Evolutionary conservation across 2,888 invertebrate genomes (phyloP), one percentile per base, ranked within the genome.

Genomic region (Hemaris fuciformis): DNA sequence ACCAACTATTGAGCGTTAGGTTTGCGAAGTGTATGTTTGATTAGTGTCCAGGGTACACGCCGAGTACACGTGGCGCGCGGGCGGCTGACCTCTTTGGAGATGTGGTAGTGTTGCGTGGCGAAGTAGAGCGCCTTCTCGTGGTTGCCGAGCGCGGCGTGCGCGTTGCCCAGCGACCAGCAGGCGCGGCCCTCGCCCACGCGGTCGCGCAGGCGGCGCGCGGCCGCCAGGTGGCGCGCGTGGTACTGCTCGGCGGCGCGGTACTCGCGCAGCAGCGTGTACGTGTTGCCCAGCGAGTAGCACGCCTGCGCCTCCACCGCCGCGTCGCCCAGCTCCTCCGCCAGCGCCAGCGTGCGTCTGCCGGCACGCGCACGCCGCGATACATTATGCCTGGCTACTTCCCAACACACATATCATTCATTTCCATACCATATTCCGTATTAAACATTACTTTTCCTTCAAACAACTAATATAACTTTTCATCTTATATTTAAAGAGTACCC

Each of bases 221-320:
- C 98, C 59, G 95, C 94, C 68, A 99, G 93, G 88, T 99, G 99
- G 34, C 97, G 94, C 76, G 97, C 94, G 88, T 99, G 99, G 87
- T 97, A 99, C 79, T 99, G 98, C 73, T 99, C 97, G 2, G 99
- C 99, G 53, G 95, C 95, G 60, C 96, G 95, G 86, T 98, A 99
- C 89, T 99, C 98, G 34, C 98, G 94, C 48, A 99, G 93, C 58
- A 99, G 91, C 0, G 99, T 99, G 83, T 98, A 99, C 0, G 99
- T 99, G 83, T 99, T 99, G 13, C 99, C 99, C 56, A 99, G 93
- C 62, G 98, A 98, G 87, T 99, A 99, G 85, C 99, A 99, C 0
- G 99, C 98, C 83, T 99, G 99, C 0, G 99, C 99, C 85, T 99
- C 99, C 8, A 99, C 96, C 0, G 98, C 98, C 60, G 97, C 95